These are phyloP conservation scores for Leptodactylus fuscus DNA, from an alignment of 2,113 vertebrate genomes.

Conservation along the genomic window DNA sequence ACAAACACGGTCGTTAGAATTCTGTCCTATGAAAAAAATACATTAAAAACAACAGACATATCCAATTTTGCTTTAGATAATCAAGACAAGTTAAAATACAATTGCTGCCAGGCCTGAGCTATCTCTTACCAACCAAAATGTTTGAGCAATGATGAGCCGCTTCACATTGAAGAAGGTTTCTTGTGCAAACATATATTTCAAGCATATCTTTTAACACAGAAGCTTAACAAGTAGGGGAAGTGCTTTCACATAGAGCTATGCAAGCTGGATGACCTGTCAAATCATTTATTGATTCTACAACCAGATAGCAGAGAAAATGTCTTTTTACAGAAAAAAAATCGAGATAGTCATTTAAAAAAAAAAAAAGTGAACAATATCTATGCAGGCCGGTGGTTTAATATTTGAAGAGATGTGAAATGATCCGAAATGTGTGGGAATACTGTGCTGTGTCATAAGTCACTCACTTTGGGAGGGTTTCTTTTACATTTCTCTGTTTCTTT, in stretches of 20 bases:
- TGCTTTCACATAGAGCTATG: slow-evolving; percentile 59
- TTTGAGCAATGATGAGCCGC: slow-evolving; percentile 68
- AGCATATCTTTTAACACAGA: slow-evolving; percentile 71
- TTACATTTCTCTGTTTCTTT: neutral
- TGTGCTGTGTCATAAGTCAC: slow-evolving; percentile 56
- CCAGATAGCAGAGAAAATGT: slow-evolving; percentile 67
- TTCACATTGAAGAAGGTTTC: slow-evolving; percentile 71
- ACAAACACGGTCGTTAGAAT: slow-evolving; percentile 45
- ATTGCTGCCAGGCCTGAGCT: slow-evolving; percentile 62
- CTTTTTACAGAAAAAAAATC: slow-evolving; percentile 66
- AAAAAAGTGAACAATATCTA: slow-evolving; percentile 51
- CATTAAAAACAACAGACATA: slow-evolving; percentile 60
- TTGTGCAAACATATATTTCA: slow-evolving; percentile 71
- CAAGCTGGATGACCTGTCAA: slow-evolving; percentile 66
- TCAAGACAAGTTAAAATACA: slow-evolving; percentile 62
- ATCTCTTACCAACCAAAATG: slow-evolving; percentile 66
- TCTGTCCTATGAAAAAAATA: slow-evolving; percentile 54
- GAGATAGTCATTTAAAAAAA: slow-evolving; percentile 62
- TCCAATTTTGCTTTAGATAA: slow-evolving; percentile 61
- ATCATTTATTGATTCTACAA: slow-evolving; percentile 70
- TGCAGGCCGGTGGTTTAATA: slow-evolving; percentile 52
- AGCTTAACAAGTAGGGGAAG: slow-evolving; percentile 68
- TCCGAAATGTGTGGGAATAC: slow-evolving; percentile 42
- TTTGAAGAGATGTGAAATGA: slow-evolving; percentile 57
- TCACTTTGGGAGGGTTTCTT: slow-evolving; percentile 19